Evolutionary conservation across 2,113 vertebrate species (phyloP).

Genomic region (Tauraco erythrolophus): DNA sequence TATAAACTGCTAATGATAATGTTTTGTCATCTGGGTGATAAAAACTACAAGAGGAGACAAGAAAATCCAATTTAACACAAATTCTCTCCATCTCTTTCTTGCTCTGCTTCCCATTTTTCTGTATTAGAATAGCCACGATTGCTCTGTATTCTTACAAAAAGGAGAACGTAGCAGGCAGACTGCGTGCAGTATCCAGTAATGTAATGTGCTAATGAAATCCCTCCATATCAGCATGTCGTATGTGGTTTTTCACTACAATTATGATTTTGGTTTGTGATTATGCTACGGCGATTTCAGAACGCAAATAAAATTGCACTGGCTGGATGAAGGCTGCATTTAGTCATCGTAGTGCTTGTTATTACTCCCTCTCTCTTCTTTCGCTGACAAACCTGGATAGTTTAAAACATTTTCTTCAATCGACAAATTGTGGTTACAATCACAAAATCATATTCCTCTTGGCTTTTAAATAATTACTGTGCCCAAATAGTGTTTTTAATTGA

Average conservation of each 20-base stretch:
- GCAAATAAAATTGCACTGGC: background rate
- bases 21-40: conserved; percentile 61
- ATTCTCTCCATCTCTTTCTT: conserved; percentile 12
- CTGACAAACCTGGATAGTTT: background rate
- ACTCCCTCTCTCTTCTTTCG: background rate
- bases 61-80: conserved; percentile 23
- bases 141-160: background rate
- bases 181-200: background rate
- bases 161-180: background rate
- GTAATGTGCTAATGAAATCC: background rate
- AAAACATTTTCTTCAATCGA: background rate
- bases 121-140: background rate
- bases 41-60: conserved; percentile 22
- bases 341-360: background rate
- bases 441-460: background rate
- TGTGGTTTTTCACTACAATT: background rate
- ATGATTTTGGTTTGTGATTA: conserved; percentile 4
- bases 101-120: background rate
- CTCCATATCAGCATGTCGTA: background rate
- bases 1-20: conserved; percentile 42
- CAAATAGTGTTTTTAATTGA: conserved; percentile 29
- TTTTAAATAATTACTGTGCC: background rate
- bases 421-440: background rate
- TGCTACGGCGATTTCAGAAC: background rate
- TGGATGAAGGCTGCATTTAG: background rate